Evolutionary conservation across 2,113 vertebrate species (phyloP), one percentile per base, ranked within the genome.

Genomic region (Tautogolabrus adspersus): DNA sequence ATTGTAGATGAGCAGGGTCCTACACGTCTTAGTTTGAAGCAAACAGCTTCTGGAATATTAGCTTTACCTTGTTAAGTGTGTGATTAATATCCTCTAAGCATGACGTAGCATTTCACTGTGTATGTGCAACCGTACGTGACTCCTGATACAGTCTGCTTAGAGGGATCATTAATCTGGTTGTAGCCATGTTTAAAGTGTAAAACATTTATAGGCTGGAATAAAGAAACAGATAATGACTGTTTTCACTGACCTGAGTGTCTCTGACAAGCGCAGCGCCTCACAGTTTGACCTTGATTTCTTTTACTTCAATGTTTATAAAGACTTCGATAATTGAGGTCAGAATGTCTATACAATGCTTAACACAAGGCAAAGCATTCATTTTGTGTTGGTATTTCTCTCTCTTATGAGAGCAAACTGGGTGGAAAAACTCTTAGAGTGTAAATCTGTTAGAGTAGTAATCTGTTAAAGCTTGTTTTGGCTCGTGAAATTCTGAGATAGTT

Each of bases 241-340:
- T 79, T 75, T 57, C 26, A 2, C 42, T 74, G 83, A 87, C 83
- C 84, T 77, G 68, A 67, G 76, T 72, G 64, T 83, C 73, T 88
- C 60, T 77, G 80, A 88, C 70, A 59, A 73, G 68, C 77, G 9
- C 19, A 72, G 62, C 82, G 80, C 69, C 74, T 87, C 83, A 77
- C 69, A 80, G 88, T 86, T 91, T 88, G 87, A 82, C 89, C 92
- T 84, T 89, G 82, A 84, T 81, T 87, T 34, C 26, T 84, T 81
- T 82, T 54, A 38, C 73, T 55, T 15, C 6, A 40, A 69, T 84
- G 68, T 81, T 83, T 70, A 76, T 79, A 81, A 52, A 68, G 66
- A 60, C 75, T 47, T 75, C 57, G 74, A 54, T 91, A 92, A 93
- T 89, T 90, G 89, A 88, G 89, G 90, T 92, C 81, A 85, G 74